phyloP scores from a whole-genome alignment of 2,797 vertebrate genomes.

The Menidia menidia region DNA sequence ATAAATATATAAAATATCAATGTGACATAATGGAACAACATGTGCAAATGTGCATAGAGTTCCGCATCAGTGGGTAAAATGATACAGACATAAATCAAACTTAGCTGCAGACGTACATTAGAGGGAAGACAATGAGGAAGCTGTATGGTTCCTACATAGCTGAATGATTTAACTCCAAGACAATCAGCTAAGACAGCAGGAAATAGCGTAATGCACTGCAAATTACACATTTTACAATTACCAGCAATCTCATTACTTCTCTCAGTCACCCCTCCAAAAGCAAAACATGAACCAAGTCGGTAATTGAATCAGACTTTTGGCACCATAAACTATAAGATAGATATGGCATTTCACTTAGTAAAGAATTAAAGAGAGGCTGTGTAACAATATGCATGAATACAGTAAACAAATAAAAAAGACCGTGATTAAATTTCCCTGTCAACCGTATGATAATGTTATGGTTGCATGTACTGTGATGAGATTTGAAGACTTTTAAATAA shows the following conservation, averaged over 20 bases:
- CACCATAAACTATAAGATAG: not conserved
- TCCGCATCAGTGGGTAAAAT: constrained; percentile 73
- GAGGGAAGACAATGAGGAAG: constrained; percentile 66
- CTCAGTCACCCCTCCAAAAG: constrained; percentile 29
- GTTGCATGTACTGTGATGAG: not conserved
- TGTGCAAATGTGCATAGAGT: constrained; percentile 70
- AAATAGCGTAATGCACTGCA: constrained; percentile 73
- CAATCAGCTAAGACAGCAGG: constrained; percentile 74
- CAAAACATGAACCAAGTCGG: constrained; percentile 47
- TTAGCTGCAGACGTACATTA: constrained; percentile 67
- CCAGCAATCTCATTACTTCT: constrained; percentile 62
- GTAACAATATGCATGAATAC: constrained; percentile 6
- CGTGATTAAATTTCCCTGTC: not conserved
- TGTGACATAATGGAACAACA: constrained; percentile 58
- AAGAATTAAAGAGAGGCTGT: constrained; percentile 19
- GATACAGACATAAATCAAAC: constrained; percentile 82
- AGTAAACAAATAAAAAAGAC: not conserved
- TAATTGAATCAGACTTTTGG: constrained; percentile 47
- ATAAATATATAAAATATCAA: constrained; percentile 41
- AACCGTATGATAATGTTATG: not conserved
- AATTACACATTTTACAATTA: constrained; percentile 75
- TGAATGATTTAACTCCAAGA: constrained; percentile 73
- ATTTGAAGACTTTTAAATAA: not conserved
- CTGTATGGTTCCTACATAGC: constrained; percentile 57
- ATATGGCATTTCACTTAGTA: not conserved